A percentile compares a stretch with the other conserved stretches of the same genome.
These are phyloP conservation scores for Rutilus rutilus DNA, from an alignment of 2,113 vertebrate genomes.

Conservation along the genomic window DNA sequence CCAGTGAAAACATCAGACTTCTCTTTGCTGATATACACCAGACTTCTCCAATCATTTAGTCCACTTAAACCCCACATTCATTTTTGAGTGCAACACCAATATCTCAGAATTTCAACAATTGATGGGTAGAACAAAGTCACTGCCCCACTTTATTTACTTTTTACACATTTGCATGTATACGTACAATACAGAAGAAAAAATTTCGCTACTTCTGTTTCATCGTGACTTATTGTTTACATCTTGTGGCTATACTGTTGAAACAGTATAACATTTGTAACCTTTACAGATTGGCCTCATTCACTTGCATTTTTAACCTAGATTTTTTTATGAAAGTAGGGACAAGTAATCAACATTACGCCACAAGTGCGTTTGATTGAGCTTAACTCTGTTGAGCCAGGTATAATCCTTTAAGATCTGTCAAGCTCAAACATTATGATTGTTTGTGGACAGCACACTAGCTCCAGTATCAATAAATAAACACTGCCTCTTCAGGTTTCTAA, in stretches of 20 bases:
- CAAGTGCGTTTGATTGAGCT: neutral
- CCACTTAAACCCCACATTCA: too few species aligned
- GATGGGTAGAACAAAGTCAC: too few species aligned
- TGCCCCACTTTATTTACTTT: too few species aligned
- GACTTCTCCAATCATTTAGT: too few species aligned
- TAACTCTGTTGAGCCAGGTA: neutral
- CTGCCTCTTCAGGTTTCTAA: neutral
- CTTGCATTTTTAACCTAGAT: neutral
- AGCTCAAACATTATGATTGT: neutral
- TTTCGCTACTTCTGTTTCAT: neutral
- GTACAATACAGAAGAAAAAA: neutral
- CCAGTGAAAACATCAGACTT: too few species aligned
- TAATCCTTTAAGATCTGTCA: neutral
- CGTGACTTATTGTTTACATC: neutral
- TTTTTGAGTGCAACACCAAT: too few species aligned
- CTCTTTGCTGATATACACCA: too few species aligned
- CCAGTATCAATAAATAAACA: neutral
- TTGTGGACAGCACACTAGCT: neutral
- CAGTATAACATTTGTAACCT: neutral
- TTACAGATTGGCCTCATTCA: neutral
- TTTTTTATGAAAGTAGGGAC: neutral
- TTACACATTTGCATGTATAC: neutral
- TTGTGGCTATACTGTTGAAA: neutral
- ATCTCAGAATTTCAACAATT: too few species aligned
- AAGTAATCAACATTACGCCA: neutral